Evolutionary conservation across 2,888 invertebrate species (phyloP), one percentile per base, ranked within the genome.

Genomic region (Agrilus biguttatus): DNA sequence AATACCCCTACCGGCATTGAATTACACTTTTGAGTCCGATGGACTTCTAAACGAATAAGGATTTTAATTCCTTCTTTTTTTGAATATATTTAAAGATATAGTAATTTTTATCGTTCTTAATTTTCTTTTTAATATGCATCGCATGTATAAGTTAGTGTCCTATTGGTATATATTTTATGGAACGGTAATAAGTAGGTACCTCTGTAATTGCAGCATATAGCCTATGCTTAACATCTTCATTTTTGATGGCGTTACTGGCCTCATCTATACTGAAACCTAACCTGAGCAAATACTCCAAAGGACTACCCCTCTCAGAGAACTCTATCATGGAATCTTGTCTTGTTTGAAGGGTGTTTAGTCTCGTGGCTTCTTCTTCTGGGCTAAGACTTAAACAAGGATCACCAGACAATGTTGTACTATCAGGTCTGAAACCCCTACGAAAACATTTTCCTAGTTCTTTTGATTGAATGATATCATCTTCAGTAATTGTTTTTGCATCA

Each of bases 231-330:
- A 58, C 54, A 37, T 56, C 55, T 40, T 58, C 55, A 47, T 57
- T 55, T 45, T 55, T 56, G 33, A 58, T 48, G 17, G 57, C 57
- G 36, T 54, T 55, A 39, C 55, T 57, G 8, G 57, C 57, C 42
- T 57, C 56, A 42, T 58, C 58, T 7, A 58, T 55, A 48, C 56
- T 57, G 41, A 56, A 58, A 14, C 58, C 58, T 21, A 58, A 49
- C 19, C 53, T 54, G 10, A 58, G 43, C 23, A 58, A 46, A 45
- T 51, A 58, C 40, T 58, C 58, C 17, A 58, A 44, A 3, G 56
- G 53, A 4, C 54, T 54, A 34, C 56, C 53, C 10, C 54, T 47
- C 43, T 58, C 58, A 5, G 58, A 58, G 45, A 58, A 56, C 42
- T 54, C 53, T 28, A 58, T 55, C n/a, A 53, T 49, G 23, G 51